phyloP scores from a whole-genome alignment of 2,113 vertebrate genomes.

The Willisornis vidua region DNA sequence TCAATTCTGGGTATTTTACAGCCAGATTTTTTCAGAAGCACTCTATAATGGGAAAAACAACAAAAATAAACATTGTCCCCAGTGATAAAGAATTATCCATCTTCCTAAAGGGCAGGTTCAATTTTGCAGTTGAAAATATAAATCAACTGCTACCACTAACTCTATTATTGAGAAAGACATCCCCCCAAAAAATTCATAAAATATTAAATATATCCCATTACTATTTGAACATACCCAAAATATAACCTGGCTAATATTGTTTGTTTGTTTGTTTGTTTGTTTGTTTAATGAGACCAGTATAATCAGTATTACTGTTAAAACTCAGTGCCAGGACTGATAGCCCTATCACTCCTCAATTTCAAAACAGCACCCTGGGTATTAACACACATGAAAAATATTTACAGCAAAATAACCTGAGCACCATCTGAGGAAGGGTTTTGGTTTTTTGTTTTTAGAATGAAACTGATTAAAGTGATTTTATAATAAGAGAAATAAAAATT shows the following conservation, averaged over 20 bases:
- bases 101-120: neutral
- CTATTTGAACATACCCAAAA: neutral
- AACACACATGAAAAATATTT: neutral
- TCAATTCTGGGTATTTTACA: constrained; percentile 93
- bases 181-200: neutral
- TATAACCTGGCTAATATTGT: neutral
- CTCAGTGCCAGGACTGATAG: neutral
- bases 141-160: neutral
- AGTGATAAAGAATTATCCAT: neutral
- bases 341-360: neutral
- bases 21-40: constrained; percentile 93
- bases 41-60: constrained; percentile 67
- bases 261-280: neutral
- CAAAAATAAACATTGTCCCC: neutral
- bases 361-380: neutral
- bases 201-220: neutral
- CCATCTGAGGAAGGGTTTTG: neutral
- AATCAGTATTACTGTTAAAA: neutral
- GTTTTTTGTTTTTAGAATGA: neutral
- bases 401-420: neutral
- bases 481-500: neutral
- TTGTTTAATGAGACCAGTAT: neutral
- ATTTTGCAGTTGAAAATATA: neutral
- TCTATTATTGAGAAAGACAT: neutral
- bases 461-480: neutral